phyloP scores from a whole-genome alignment of 2,797 vertebrate species.

The Sebastes minor region DNA sequence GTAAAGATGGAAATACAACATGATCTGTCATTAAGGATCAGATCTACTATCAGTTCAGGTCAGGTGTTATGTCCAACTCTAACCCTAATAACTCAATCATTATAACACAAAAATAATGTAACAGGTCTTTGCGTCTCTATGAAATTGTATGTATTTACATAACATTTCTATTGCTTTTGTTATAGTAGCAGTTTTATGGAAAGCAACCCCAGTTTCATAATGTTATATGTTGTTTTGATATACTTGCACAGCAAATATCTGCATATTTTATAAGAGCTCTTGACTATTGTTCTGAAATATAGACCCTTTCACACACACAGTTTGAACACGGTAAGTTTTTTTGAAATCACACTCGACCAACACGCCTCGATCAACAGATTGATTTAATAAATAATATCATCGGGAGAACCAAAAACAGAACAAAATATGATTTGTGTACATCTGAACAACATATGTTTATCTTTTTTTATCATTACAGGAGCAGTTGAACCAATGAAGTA shows the following conservation, averaged over 20 bases:
- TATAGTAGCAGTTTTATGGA: background rate
- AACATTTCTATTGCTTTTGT: background rate
- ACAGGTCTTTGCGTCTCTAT: background rate
- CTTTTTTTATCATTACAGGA: constrained; percentile 35
- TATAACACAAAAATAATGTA: too few species aligned
- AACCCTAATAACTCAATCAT: background rate
- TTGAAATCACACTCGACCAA: constrained; percentile 11
- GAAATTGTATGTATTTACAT: background rate
- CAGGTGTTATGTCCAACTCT: background rate
- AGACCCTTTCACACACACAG: background rate
- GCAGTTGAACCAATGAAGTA: constrained; percentile 31
- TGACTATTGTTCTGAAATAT: background rate
- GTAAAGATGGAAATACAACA: background rate
- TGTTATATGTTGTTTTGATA: background rate
- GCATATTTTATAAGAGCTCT: background rate
- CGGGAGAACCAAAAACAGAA: constrained; percentile 45
- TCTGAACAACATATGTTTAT: constrained; percentile 26
- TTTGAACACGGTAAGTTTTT: background rate
- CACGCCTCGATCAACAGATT: constrained; percentile 62
- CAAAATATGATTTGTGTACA: constrained; percentile 40
- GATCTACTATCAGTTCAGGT: background rate
- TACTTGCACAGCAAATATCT: background rate
- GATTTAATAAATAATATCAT: constrained; percentile 73
- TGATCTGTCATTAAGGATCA: background rate
- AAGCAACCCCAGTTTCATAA: background rate